Base-by-base conservation (phyloP, 2,113 vertebrate genomes). In the Chionomys nivalis region DNA sequence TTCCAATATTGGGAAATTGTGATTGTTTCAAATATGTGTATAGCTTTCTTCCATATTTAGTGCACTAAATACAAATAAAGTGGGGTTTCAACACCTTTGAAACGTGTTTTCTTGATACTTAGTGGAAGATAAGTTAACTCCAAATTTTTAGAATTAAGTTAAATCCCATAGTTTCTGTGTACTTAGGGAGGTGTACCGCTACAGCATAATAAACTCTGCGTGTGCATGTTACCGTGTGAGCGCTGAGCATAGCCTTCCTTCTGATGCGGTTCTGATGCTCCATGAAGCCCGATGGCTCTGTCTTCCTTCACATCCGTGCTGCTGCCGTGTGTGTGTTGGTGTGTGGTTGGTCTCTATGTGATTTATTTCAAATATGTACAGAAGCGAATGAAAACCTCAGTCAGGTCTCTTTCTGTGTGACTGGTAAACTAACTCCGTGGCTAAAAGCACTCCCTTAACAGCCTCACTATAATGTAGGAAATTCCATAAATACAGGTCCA, bases 21-120 rank as follows among this genome's bases (percentile, higher is more conserved):
- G 97, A 97, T 96, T 97, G 87, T 97, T 96, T 96, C 95, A 97
- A 97, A 96, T 97, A 96, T 97, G 58, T 95, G 5, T 63, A 21
- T 96, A 93, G 58, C 81, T 96, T 96, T 96, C 77, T 91, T 90
- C 70, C 5, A 76, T 63, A 89, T 94, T 96, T 96, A 93, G 24
- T 93, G 31, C 70, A 88, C 66, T 88, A 96, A 95, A 90, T 94
- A 90, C 77, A 94, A 97, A 78, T 78, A 97, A 97, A 97, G 94
- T 86, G 94, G 75, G 13, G 85, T 89, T 94, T 91, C 39, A 86
- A 68, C n/a, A 44, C 90, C 72, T 92, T 94, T 88, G 28, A 16
- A 70, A 94, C 44, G 73, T 96, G 78, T 90, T 93, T 94, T 94
- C 42, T 83, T 96, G 92, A 96, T 78, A 33, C 33, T 93, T 93